Conservation (phyloP, 2,113 vertebrate genomes). For the Phaethornis superciliosus region DNA sequence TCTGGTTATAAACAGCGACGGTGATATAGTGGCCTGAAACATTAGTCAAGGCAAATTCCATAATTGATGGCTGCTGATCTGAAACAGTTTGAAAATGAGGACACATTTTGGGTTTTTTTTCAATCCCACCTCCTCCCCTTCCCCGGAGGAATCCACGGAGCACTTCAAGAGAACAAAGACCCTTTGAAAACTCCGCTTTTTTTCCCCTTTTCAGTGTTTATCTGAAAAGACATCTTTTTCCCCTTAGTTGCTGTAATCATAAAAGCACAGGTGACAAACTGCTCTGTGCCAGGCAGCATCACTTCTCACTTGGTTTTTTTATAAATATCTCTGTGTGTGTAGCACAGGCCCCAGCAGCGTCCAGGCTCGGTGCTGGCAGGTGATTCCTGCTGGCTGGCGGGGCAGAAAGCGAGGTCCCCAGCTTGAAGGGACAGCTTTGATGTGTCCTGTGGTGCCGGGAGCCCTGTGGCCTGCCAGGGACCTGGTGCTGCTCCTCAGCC, state of each 20-base stretch:
- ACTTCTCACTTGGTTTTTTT: neutral
- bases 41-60: slow-evolving; percentile 65
- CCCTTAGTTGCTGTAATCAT: slow-evolving; percentile 72
- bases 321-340: neutral
- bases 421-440: slow-evolving; percentile 36
- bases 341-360: neutral
- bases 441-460: neutral
- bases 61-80: slow-evolving; percentile 60
- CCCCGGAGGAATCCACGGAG: slow-evolving; percentile 56
- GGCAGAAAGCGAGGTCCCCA: neutral
- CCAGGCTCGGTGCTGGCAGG: neutral
- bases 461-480: neutral
- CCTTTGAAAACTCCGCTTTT: slow-evolving; percentile 73
- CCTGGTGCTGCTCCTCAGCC: fast-evolving
- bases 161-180: slow-evolving; percentile 77
- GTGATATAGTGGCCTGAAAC: slow-evolving; percentile 44
- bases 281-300: slow-evolving; percentile 61
- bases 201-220: slow-evolving; percentile 62
- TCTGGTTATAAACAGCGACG: slow-evolving; percentile 58
- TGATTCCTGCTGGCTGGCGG: neutral
- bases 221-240: slow-evolving; percentile 79
- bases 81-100: slow-evolving; percentile 53
- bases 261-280: slow-evolving; percentile 79
- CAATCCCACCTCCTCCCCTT: slow-evolving; percentile 59
- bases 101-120: slow-evolving; percentile 65